Evolutionary conservation across 2,888 invertebrate species (phyloP).

Genomic region (Entomobrya multifasciata): DNA sequence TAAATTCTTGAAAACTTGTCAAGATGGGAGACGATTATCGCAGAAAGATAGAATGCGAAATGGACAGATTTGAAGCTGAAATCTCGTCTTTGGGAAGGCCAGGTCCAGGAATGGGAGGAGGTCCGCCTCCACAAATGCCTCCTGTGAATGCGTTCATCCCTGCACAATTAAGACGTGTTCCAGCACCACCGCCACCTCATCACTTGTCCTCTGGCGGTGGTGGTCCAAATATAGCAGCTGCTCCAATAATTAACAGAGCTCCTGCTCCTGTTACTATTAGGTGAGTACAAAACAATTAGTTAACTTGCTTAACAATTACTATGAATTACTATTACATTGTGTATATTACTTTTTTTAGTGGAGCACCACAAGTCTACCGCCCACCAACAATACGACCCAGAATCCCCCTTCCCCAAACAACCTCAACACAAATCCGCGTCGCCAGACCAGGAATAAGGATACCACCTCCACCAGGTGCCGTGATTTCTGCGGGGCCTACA

Average conservation of each 20-base stretch:
- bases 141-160: slow-evolving; percentile 75
- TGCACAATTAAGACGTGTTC: slow-evolving; percentile 74
- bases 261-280: slow-evolving; percentile 77
- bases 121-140: slow-evolving; percentile 3
- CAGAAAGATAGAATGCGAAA: slow-evolving; percentile 94
- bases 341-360: slow-evolving; percentile 27
- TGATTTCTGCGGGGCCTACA: slow-evolving; percentile 29
- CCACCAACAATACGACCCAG: slow-evolving; percentile 30
- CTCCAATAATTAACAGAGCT: slow-evolving; percentile 52
- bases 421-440: not conserved
- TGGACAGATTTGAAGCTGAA: slow-evolving; percentile 86
- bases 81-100: slow-evolving; percentile 75
- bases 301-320: slow-evolving; percentile 10
- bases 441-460: slow-evolving; percentile 37
- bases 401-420: slow-evolving; percentile 11
- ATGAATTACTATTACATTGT: not conserved
- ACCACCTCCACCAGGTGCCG: not conserved
- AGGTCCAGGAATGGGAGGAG: slow-evolving; percentile 35
- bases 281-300: slow-evolving; percentile 62
- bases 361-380: slow-evolving; percentile 58
- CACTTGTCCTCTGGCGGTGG: too few species aligned
- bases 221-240: slow-evolving; percentile 60
- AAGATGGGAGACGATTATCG: slow-evolving; percentile 81
- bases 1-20: not conserved
- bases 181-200: slow-evolving; percentile 1